Base-by-base conservation (phyloP, 2,113 vertebrate genomes). In the Aramus guarauna region DNA sequence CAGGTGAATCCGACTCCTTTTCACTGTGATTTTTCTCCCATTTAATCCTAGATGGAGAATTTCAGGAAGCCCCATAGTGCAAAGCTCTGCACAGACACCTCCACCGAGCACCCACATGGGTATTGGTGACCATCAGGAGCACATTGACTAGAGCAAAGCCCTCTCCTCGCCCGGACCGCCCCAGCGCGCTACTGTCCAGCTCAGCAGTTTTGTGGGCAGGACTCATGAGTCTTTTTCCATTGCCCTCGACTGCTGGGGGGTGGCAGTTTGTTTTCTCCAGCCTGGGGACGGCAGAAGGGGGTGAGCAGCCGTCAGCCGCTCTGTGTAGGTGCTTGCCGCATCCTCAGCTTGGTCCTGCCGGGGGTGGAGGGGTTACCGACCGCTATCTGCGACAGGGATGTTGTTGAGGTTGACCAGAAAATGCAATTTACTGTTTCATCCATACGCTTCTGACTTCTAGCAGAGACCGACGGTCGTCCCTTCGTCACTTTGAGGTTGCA, bases 391-490 rank as follows among this genome's bases (percentile, higher is more conserved):
- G 29, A 8, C 14, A 8, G 39, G 12, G 39, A 24, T 12, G 36
- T 21, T 37, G n/a, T 21, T 37, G n/a, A 36, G 22, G 12, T 19
- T 9, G 14, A 19, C 21, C 9, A 30, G 18, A 22, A 63, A 64
- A 62, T 1, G 6, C 34, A 22, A 23, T 39, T 32, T 34, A 6
- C 11, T 52, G 29, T 9, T 43, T 37, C 63, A 36, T 36, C n/a
- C 4, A 0, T 30, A 5, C 3, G 0, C 13, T 76, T 64, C 41
- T 50, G 36, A 26, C 5, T 15, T 39, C 29, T 23, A 9, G 37
- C 72, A 39, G 43, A 64, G 15, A 47, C 2, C 3, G 1, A 9
- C 2, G 0, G 6, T 5, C 6, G 2, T 18, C 78, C 24, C 17
- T 39, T n/a, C 3, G 1, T 41, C 45, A n/a, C 37, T 36, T 16